Percentiles rank a stretch among this genome's conserved stretches.
Conservation (phyloP, 2,888 invertebrate genomes). For the Hirtodrosophila trivittata region DNA sequence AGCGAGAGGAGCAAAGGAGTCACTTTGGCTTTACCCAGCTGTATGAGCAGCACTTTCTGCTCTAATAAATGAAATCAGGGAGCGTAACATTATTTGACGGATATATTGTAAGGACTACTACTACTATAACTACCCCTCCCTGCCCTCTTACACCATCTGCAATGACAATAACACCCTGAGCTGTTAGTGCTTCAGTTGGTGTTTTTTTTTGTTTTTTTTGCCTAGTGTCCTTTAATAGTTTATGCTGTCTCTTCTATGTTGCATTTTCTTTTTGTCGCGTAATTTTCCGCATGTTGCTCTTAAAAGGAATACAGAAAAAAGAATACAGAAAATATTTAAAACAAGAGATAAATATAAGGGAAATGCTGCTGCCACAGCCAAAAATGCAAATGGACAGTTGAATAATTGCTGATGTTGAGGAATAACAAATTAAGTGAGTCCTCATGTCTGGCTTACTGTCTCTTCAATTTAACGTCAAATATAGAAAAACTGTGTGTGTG, state of each 20-base stretch:
- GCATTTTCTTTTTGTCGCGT: constrained; percentile 65
- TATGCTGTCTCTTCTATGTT: constrained; percentile 51
- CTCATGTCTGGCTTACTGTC: neutral
- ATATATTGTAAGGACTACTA: constrained; percentile 72
- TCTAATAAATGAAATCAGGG: constrained; percentile 83
- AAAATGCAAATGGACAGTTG: constrained; percentile 64
- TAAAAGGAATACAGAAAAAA: constrained; percentile 2
- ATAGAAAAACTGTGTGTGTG: neutral
- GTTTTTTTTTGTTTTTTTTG: constrained; percentile 19
- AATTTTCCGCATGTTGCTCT: constrained; percentile 78
- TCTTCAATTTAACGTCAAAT: constrained; percentile 23
- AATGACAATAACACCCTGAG: constrained; percentile 23
- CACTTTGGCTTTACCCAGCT: constrained; percentile 41
- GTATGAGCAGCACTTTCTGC: constrained; percentile 77
- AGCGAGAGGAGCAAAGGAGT: constrained; percentile 1
- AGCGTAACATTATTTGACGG: constrained; percentile 81
- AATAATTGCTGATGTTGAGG: constrained; percentile 65
- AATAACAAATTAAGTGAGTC: constrained; percentile 30
- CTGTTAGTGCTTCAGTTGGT: constrained; percentile 13
- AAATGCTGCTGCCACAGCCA: neutral
- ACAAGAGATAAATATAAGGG: neutral
- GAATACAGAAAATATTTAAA: neutral
- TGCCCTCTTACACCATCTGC: neutral
- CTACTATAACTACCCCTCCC: neutral
- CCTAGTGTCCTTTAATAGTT: constrained; percentile 54